phyloP scores from a whole-genome alignment of 2,113 vertebrate species.

The Vulpes lagopus region DNA sequence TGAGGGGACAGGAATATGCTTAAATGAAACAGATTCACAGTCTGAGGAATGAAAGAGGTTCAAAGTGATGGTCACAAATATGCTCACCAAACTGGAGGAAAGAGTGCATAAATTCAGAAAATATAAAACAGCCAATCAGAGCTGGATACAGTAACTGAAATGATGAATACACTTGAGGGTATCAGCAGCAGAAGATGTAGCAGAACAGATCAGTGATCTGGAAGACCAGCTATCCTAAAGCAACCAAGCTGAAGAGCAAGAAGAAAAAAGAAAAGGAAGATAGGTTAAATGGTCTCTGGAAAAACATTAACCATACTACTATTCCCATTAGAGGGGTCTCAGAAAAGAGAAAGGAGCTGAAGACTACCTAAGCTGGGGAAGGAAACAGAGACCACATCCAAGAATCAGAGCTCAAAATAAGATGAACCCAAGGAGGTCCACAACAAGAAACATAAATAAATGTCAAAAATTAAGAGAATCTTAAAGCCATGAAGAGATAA shows the following conservation, averaged over 20 bases:
- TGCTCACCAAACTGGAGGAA: not conserved
- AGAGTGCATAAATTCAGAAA: not conserved
- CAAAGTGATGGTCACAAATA: no score
- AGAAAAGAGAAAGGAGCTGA: not conserved
- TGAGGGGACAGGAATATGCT: not conserved
- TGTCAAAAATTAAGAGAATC: not conserved
- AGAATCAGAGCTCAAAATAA: not conserved
- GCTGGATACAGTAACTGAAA: not conserved
- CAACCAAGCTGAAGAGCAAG: not conserved
- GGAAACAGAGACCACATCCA: not conserved
- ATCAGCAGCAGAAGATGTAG: not conserved
- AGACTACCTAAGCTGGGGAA: not conserved
- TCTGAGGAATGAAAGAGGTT: no score
- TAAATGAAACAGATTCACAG: not conserved
- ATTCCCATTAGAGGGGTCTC: not conserved
- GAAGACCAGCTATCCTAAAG: not conserved
- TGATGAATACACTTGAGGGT: not conserved
- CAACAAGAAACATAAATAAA: not conserved
- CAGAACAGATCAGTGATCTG: not conserved
- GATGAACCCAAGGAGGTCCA: not conserved
- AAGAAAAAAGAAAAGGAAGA: not conserved
- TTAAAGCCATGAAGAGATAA: not conserved
- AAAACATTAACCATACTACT: not conserved
- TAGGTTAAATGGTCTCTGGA: not conserved
- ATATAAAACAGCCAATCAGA: not conserved